Evolutionary conservation across 2,888 invertebrate species (phyloP).

Genomic region (Salticus scenicus): DNA sequence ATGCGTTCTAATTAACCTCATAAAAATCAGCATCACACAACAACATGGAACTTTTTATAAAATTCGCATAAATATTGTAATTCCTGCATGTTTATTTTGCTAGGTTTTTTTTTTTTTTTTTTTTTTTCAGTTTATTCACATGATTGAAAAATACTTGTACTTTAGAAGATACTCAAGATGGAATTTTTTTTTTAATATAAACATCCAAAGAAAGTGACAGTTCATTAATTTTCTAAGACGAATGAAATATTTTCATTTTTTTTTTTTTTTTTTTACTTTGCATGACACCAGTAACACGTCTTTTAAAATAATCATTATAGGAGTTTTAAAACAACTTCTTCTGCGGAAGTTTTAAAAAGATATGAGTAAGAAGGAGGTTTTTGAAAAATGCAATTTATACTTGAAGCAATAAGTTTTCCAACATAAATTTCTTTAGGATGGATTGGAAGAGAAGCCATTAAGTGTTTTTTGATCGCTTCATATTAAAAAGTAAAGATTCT

Average conservation of each 20-base stretch:
- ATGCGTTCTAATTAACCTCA: too few relatives aligned
- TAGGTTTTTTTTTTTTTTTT: too few relatives aligned
- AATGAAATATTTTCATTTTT: neutral
- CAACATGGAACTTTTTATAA: too few relatives aligned
- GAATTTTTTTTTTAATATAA: too few relatives aligned
- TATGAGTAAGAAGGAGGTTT: neutral
- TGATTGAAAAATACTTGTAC: too few relatives aligned
- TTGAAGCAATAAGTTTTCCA: neutral
- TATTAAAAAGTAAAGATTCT: neutral
- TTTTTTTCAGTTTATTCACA: too few relatives aligned
- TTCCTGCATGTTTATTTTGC: too few relatives aligned
- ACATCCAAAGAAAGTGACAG: neutral
- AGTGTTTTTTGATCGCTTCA: neutral
- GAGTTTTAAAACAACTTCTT: neutral
- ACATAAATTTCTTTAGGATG: neutral
- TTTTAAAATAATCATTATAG: neutral
- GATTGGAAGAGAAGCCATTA: neutral
- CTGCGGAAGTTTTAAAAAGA: neutral
- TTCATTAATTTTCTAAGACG: conserved; percentile 1
- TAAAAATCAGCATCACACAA: too few relatives aligned
- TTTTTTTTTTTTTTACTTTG: neutral
- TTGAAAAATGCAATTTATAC: conserved; percentile 12
- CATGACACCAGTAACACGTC: neutral
- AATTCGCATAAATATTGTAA: too few relatives aligned
- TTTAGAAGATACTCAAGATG: too few relatives aligned